Evolutionary conservation across 2,888 invertebrate species (phyloP), one percentile per base, ranked within the genome.

Genomic region (Salticus scenicus): DNA sequence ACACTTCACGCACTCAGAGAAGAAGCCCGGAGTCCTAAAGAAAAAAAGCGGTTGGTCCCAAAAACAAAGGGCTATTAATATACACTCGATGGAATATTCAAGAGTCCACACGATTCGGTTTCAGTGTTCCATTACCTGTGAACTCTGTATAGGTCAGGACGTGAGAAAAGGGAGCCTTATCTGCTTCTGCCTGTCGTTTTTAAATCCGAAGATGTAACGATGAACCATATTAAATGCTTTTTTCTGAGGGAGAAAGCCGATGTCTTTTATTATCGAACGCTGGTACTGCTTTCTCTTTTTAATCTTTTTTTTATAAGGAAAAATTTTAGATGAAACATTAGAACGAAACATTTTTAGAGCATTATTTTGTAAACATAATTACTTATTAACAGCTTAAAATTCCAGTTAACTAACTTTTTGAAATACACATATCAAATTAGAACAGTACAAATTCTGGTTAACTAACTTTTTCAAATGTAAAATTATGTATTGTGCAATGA

Each of bases 31-130:
- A 37, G 37, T 37, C 7, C 47, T 17, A 2, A 47, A 47, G n/a
- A 47, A 47, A 17, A 47, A 47, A 47, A 47, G 17, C 47, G 17
- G 5, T 5, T 47, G 47, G 47, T 17, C 47, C 14, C 63, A 27
- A 27, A 63, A 63, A 63, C 63, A 63, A 63, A 28, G 63, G 63
- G 28, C 63, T 63, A 63, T 63, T 63, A 63, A 63, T 63, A 63
- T 63, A 63, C 24, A 63, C 63, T 28, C 47, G 10, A n/a, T 47
- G 17, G 47, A 47, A 47, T 47, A 47, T 47, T 7, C 47, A 47
- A 47, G 47, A 47, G 47, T 17, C 47, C 47, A 47, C 47, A 17
- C 37, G 17, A 47, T 47, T 47, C 47, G 17, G 47, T 47, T 47
- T 47, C 47, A n/a, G 47, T 17, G 47, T 47, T 47, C 47, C 17